A percentile compares a stretch with the other conserved stretches of the same genome.
Conservation (phyloP, 2,113 vertebrate genomes). For the Myanophis thanlyinensis region DNA sequence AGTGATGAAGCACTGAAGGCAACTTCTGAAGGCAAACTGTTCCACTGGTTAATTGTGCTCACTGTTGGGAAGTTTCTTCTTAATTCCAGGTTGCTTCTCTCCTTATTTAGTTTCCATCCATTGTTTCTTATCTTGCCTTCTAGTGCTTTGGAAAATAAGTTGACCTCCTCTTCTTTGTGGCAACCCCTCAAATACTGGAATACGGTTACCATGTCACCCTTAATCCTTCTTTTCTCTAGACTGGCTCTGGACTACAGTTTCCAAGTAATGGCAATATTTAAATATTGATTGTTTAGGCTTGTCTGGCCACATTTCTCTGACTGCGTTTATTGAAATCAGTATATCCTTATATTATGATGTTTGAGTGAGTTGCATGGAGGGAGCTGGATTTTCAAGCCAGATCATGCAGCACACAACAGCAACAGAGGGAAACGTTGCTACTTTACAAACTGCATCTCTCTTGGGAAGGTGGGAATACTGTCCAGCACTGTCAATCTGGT, state of each 20-base stretch:
- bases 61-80: too few species aligned
- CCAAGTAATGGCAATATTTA: background rate
- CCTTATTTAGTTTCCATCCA: too few species aligned
- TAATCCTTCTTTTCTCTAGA: too few species aligned
- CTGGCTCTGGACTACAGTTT: background rate
- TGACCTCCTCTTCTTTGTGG: too few species aligned
- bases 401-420: background rate
- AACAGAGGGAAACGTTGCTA: background rate
- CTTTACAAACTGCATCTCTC: background rate
- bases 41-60: too few species aligned
- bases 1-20: too few species aligned
- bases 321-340: background rate
- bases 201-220: too few species aligned
- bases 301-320: background rate
- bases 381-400: background rate
- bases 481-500: background rate
- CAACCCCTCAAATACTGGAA: too few species aligned
- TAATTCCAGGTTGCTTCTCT: too few species aligned
- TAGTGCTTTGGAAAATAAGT: too few species aligned
- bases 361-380: background rate
- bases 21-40: too few species aligned
- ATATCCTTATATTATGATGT: background rate
- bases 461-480: background rate
- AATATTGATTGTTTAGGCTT: background rate
- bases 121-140: too few species aligned